A percentile compares a stretch with the other conserved stretches of the same genome.
Evolutionary conservation across 2,888 invertebrate species (phyloP).

Genomic region (Drosophila niveifrons): DNA sequence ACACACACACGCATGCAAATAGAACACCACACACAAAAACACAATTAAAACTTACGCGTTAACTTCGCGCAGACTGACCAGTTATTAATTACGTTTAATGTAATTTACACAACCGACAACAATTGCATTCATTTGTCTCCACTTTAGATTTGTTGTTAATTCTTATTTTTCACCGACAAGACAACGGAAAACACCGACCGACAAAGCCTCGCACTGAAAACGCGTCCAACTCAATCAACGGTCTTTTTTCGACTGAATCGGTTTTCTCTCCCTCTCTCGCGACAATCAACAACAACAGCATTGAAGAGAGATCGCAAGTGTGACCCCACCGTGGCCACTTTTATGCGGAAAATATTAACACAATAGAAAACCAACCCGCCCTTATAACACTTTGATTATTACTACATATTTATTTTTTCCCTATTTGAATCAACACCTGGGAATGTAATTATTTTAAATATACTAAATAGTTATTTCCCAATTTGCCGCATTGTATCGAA

Average conservation of each 20-base stretch:
- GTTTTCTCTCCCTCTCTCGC: constrained; percentile 44
- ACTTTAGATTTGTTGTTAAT: constrained; percentile 47
- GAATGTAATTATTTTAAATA: not conserved
- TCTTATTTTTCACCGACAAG: constrained; percentile 62
- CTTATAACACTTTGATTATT: not conserved
- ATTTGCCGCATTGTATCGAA: not conserved
- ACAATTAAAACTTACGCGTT: constrained; percentile 63
- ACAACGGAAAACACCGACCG: constrained; percentile 62
- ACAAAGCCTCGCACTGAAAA: constrained; percentile 52
- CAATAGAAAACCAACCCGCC: not conserved
- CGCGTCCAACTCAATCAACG: constrained; percentile 49
- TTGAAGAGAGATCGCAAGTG: constrained; percentile 21
- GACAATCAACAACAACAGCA: constrained; percentile 42
- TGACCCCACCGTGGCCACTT: constrained; percentile 24
- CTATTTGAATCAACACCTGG: not conserved
- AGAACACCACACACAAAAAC: constrained; percentile 44
- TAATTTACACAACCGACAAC: constrained; percentile 38
- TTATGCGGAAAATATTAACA: constrained; percentile 11
- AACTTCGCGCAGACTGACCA: constrained; percentile 17
- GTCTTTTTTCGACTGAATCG: constrained; percentile 34
- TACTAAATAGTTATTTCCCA: not conserved
- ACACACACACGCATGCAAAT: constrained; percentile 30
- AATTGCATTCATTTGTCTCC: constrained; percentile 47
- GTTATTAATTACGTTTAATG: constrained; percentile 29
- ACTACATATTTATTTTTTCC: not conserved